Evolutionary conservation across 2,113 vertebrate species (phyloP).

Genomic region (Caranx ignobilis): DNA sequence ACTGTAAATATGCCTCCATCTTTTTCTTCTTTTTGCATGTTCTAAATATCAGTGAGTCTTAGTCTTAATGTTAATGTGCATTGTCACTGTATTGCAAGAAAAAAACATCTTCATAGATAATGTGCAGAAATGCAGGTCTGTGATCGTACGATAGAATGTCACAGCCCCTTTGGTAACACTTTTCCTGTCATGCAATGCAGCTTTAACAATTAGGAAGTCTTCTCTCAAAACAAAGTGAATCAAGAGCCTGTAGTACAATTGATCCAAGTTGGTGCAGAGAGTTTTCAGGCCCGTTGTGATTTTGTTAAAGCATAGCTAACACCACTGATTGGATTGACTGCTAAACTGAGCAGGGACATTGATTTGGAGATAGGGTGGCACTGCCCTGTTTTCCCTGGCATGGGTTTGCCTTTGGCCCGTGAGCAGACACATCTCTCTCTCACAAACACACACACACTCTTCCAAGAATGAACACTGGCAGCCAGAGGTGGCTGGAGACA

Average conservation of each 20-base stretch:
- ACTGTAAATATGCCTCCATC: neutral
- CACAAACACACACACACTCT: conserved; percentile 28
- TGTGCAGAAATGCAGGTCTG: conserved; percentile 7
- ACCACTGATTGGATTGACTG: conserved; percentile 60
- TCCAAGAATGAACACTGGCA: conserved; percentile 56
- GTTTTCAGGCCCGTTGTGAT: conserved; percentile 35
- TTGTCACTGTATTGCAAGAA: neutral
- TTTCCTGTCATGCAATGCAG: conserved; percentile 25
- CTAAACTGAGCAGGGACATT: conserved; percentile 60
- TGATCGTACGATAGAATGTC: neutral
- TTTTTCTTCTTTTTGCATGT: neutral
- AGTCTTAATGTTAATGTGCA: neutral
- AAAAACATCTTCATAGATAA: conserved; percentile 5
- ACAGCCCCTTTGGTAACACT: neutral
- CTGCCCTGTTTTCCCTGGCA: conserved; percentile 64
- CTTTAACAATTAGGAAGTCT: conserved; percentile 7
- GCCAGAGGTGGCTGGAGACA: conserved; percentile 63
- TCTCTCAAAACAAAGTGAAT: conserved; percentile 17
- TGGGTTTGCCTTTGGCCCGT: conserved; percentile 59
- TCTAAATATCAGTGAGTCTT: neutral
- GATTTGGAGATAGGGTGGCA: conserved; percentile 64
- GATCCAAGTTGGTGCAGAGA: conserved; percentile 42
- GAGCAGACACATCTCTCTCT: conserved; percentile 36
- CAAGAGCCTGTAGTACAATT: conserved; percentile 41
- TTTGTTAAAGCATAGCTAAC: conserved; percentile 44